phyloP scores from a whole-genome alignment of 1,140 invertebrate genomes.

The Solen grandis region DNA sequence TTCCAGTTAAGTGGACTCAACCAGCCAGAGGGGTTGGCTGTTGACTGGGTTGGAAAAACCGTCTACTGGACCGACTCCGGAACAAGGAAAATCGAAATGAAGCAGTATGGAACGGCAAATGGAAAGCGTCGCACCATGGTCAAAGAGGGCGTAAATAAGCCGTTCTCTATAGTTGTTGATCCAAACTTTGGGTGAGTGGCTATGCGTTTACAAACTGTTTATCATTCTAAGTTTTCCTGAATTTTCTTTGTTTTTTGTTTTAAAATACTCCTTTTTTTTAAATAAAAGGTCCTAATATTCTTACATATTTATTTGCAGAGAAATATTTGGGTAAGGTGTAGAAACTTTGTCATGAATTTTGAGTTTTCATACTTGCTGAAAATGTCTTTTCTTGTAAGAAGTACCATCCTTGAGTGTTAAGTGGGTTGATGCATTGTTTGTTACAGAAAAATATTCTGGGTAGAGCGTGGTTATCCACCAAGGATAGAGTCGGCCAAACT shows the following conservation, averaged over 20 bases:
- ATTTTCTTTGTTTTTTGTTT: background rate
- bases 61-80: constrained; percentile 97
- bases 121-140: constrained; percentile 89
- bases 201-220: background rate
- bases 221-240: too few species aligned
- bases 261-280: background rate
- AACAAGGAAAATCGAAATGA: constrained; percentile 94
- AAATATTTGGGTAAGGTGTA: background rate
- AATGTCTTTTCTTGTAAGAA: too few species aligned
- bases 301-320: background rate
- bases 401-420: too few species aligned
- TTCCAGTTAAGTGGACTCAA: constrained; percentile 43
- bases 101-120: constrained; percentile 82
- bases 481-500: constrained; percentile 98
- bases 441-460: constrained; percentile 80
- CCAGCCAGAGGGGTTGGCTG: constrained; percentile 92
- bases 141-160: constrained; percentile 95
- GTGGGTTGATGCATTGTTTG: too few species aligned
- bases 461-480: constrained; percentile 79
- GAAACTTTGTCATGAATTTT: background rate
- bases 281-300: background rate
- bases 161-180: constrained; percentile 95
- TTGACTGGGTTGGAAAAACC: constrained; percentile 98
- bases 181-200: constrained; percentile 85
- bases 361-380: background rate